These are phyloP conservation scores for Ceyx cyanopectus DNA, from an alignment of 2,113 vertebrate genomes.

Conservation along the genomic window DNA sequence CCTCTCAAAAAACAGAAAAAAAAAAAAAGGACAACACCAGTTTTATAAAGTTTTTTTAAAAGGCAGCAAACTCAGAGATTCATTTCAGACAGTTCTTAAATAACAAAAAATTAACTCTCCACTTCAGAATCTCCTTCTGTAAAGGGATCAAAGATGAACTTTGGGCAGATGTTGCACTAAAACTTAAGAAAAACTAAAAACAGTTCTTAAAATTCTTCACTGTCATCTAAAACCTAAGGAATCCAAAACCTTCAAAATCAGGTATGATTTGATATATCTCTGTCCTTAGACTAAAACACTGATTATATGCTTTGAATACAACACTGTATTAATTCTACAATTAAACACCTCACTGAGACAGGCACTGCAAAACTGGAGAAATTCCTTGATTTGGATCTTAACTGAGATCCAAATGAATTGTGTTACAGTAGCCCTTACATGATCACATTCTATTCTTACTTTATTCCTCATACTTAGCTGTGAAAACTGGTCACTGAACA, in stretches of 20 bases:
- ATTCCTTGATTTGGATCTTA: neutral
- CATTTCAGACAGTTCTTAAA: neutral
- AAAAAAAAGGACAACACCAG: too few species aligned
- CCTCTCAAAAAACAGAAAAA: neutral
- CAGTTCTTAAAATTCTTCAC: neutral
- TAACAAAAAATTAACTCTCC: neutral
- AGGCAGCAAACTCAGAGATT: neutral
- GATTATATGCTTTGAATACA: neutral
- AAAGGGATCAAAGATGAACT: neutral
- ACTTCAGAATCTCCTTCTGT: neutral
- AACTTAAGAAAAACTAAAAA: neutral
- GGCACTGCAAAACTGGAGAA: neutral
- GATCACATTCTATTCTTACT: neutral
- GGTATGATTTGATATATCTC: neutral
- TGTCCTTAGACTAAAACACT: neutral
- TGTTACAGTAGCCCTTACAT: neutral
- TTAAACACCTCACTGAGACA: neutral
- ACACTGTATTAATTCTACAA: neutral
- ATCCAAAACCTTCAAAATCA: neutral
- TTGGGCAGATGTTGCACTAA: neutral
- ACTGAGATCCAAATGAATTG: neutral
- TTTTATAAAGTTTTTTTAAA: neutral
- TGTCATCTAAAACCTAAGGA: neutral
- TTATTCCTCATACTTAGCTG: fast-evolving
- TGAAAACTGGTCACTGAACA: neutral